These are phyloP conservation scores for Eciton burchellii DNA, from an alignment of 1,140 invertebrate genomes.

Conservation along the genomic window DNA sequence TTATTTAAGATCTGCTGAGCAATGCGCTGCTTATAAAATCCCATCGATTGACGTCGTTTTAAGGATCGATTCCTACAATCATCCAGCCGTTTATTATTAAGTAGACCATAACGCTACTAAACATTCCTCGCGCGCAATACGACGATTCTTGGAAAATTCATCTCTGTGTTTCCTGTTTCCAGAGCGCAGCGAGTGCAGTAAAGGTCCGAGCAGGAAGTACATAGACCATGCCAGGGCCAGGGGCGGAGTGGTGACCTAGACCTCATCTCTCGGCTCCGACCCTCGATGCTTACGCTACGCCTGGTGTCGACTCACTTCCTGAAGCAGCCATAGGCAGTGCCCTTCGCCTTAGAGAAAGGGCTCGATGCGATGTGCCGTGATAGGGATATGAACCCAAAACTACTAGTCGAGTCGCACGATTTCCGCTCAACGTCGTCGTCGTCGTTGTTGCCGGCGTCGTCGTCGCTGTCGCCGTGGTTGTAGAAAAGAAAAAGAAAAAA, in stretches of 20 bases:
- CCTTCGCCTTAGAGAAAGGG: slow-evolving; percentile 81
- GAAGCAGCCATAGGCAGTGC: slow-evolving; percentile 92
- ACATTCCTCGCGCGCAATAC: not conserved
- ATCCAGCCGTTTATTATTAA: no score
- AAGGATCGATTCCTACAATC: no score
- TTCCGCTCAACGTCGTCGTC: slow-evolving; percentile 54
- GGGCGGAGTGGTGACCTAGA: slow-evolving; percentile 81
- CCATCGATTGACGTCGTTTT: no score
- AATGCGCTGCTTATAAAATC: no score
- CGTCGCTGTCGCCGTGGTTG: slow-evolving; percentile 13
- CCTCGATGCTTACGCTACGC: slow-evolving; percentile 93
- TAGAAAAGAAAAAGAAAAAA: slow-evolving; percentile 19
- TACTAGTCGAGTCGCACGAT: slow-evolving; percentile 71
- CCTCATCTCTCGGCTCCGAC: slow-evolving; percentile 74
- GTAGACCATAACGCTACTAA: not conserved
- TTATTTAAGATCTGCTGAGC: no score
- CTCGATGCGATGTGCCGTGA: slow-evolving; percentile 89
- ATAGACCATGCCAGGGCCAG: slow-evolving; percentile 77
- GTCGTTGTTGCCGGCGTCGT: slow-evolving; percentile 24
- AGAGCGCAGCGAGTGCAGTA: slow-evolving; percentile 50
- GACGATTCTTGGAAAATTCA: not conserved
- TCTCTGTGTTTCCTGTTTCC: slow-evolving; percentile 39
- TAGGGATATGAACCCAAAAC: slow-evolving; percentile 90
- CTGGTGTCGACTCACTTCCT: slow-evolving; percentile 94
- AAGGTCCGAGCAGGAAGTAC: slow-evolving; percentile 50